These are phyloP conservation scores for Andrena chrysosceles DNA, from an alignment of 2,888 invertebrate genomes.

Conservation along the genomic window DNA sequence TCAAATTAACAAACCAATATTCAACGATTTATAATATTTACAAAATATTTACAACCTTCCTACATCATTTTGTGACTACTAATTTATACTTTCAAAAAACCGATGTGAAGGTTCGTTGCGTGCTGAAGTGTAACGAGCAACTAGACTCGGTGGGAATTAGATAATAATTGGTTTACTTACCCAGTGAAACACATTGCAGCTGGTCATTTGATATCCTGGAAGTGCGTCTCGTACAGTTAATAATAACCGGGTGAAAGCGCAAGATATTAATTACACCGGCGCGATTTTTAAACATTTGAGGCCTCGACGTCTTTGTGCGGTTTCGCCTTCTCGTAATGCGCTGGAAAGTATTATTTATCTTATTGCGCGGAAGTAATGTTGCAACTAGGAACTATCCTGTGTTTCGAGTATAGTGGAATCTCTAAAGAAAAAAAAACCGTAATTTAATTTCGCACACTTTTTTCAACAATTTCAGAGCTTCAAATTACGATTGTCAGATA, in stretches of 20 bases:
- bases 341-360: conserved; percentile 51
- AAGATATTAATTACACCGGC: conserved; percentile 63
- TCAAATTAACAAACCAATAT: too few relatives aligned
- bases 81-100: conserved; percentile 5
- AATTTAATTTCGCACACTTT: too few relatives aligned
- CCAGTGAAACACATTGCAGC: conserved; percentile 48
- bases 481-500: too few relatives aligned
- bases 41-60: too few relatives aligned
- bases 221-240: conserved; percentile 41
- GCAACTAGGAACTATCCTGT: not conserved
- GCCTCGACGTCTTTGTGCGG: conserved; percentile 24
- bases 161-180: conserved; percentile 52
- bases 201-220: conserved; percentile 57
- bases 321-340: conserved; percentile 36
- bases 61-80: not conserved
- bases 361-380: conserved; percentile 35
- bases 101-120: not conserved
- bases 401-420: not conserved
- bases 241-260: conserved; percentile 63
- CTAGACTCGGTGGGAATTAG: conserved; percentile 7
- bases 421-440: too few relatives aligned
- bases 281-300: conserved; percentile 41
- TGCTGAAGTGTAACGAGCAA: not conserved
- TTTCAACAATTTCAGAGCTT: too few relatives aligned
- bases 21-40: too few relatives aligned